phyloP scores from a whole-genome alignment of 2,888 invertebrate genomes.

The Troilus luridus region DNA sequence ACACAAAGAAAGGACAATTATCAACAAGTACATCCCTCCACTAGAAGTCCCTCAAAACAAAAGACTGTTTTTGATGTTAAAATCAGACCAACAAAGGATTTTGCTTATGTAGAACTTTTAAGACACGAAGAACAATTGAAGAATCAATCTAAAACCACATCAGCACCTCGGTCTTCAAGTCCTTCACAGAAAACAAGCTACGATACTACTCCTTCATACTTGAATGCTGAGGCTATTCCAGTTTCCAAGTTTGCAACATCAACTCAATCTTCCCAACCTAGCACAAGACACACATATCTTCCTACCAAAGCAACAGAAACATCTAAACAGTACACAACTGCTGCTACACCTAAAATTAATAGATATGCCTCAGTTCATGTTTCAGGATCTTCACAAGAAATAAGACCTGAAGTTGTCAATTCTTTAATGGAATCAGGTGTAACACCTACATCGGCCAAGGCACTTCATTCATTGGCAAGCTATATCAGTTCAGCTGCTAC shows the following conservation, averaged over 20 bases:
- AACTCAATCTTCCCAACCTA: slow-evolving; percentile 1
- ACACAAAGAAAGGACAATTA: slow-evolving; percentile 27
- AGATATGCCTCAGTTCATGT: slow-evolving; percentile 62
- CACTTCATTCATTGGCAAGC: slow-evolving; percentile 79
- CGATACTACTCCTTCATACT: slow-evolving; percentile 18
- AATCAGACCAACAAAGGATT: slow-evolving; percentile 63
- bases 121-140: slow-evolving; percentile 59
- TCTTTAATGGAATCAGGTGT: slow-evolving; percentile 61
- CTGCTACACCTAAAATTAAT: slow-evolving; percentile 39
- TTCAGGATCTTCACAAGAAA: slow-evolving; percentile 61
- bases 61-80: slow-evolving; percentile 65
- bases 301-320: slow-evolving; percentile 23
- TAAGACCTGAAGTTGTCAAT: slow-evolving; percentile 63
- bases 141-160: slow-evolving; percentile 65
- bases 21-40: not conserved
- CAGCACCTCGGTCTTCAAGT: slow-evolving; percentile 69
- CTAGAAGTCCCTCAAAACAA: slow-evolving; percentile 21
- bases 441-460: slow-evolving; percentile 63
- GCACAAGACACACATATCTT: slow-evolving; percentile 54
- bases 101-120: slow-evolving; percentile 65
- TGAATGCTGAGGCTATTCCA: slow-evolving; percentile 28
- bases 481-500: slow-evolving; percentile 74
- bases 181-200: slow-evolving; percentile 44
- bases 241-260: slow-evolving; percentile 41
- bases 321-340: not conserved